Percentiles rank a stretch among this genome's conserved stretches.
Evolutionary conservation across 2,888 invertebrate genomes (phyloP).

Genomic region (Omphaloscelis lunosa): DNA sequence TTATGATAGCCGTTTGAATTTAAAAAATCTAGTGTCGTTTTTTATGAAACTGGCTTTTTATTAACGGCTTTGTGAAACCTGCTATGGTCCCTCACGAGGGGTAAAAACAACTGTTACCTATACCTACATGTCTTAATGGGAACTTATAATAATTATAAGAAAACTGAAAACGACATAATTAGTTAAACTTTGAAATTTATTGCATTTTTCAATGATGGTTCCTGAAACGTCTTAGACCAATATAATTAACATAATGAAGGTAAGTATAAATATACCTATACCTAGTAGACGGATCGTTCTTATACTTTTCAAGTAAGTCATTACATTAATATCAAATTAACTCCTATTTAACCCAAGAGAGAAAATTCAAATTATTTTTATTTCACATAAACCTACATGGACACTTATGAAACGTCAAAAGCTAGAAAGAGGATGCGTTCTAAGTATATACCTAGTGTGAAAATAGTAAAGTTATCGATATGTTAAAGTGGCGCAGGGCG

Average conservation of each 20-base stretch:
- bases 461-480: constrained; percentile 1
- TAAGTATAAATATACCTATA: too few relatives aligned
- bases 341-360: not conserved
- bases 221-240: not conserved
- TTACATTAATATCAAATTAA: not conserved
- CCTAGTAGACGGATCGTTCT: not conserved
- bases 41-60: constrained; percentile 65
- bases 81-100: constrained; percentile 41
- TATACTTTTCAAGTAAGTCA: not conserved
- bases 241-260: not conserved
- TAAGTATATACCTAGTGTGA: not conserved
- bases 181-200: not conserved
- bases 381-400: too few relatives aligned
- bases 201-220: not conserved
- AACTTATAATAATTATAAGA: constrained; percentile 22
- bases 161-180: not conserved
- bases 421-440: not conserved
- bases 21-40: constrained; percentile 70
- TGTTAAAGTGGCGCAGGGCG: not conserved
- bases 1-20: constrained; percentile 78
- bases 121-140: constrained; percentile 22
- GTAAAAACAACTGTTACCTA: constrained; percentile 38
- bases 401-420: too few relatives aligned
- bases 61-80: constrained; percentile 67
- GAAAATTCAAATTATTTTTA: too few relatives aligned